Evolutionary conservation across 2,113 vertebrate genomes (phyloP).

Genomic region (Felis catus): F.catus_Fca126_mat1.0 CM031418.1:42067001-42067500

Average conservation of each 20-base stretch:
- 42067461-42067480: slow-evolving; percentile 5
- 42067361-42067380: slow-evolving; percentile 30
- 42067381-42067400: background rate
- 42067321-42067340: background rate
- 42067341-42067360: slow-evolving; percentile 7
- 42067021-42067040: slow-evolving; percentile 11
- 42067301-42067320: background rate
- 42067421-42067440: background rate
- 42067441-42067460: background rate
- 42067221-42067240: slow-evolving; percentile 14
- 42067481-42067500: background rate
- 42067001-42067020: background rate
- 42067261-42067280: background rate
- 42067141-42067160: background rate
- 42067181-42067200: slow-evolving; percentile 15
- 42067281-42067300: background rate
- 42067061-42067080: background rate
- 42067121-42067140: background rate
- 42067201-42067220: background rate
- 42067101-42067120: background rate
- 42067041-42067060: background rate
- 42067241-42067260: background rate
- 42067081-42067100: background rate
- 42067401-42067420: background rate
- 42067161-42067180: background rate